Evolutionary conservation across 2,888 invertebrate species (phyloP), one percentile per base, ranked within the genome.

Genomic region (Trachelus tabidus): DNA sequence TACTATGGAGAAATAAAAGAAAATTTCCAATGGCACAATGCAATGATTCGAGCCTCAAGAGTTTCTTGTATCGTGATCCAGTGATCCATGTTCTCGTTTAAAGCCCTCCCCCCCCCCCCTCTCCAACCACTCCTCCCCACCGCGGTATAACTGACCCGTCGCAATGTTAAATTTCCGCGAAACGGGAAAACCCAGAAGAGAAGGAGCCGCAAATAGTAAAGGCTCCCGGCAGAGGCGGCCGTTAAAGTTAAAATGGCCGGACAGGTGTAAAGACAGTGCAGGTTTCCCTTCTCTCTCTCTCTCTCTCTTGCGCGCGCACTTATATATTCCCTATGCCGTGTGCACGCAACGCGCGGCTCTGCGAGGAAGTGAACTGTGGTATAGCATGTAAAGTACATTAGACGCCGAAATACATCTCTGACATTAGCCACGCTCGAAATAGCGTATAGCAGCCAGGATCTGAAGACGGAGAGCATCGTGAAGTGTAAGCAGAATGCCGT

Each of bases 81-180:
- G 15, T 40, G 15, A 15, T 40, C 35, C 35, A 40, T 15, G 40
- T 15, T 40, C 15, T 40, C 6, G 15, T 15, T 40, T 15, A 15
- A 40, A 40, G 40, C 15, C 79, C 77, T 81, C 77, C 12, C 11
- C 3, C 12, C 12, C 12, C 35, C 0, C 35, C 12, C 35, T 11
- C 34, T 0, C 34, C 34, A 2, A 33, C 33, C 33, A 33, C 3
- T 33, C 33, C 34, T 1, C 34, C 34, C 11, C 34, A 3, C 35
- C 35, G 12, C 35, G 12, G 12, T 35, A 79, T 84, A 81, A 84
- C 87, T 87, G 88, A 88, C 87, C 87, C 85, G 79, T 81, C 86
- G 81, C 86, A 87, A 88, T 84, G 81, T 82, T 77, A 40, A 37
- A 40, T 40, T 15, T 40, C 73, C 71, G 82, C 75, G 81, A 81